phyloP scores from a whole-genome alignment of 2,797 vertebrate species.

The Neosalanx taihuensis region DNA sequence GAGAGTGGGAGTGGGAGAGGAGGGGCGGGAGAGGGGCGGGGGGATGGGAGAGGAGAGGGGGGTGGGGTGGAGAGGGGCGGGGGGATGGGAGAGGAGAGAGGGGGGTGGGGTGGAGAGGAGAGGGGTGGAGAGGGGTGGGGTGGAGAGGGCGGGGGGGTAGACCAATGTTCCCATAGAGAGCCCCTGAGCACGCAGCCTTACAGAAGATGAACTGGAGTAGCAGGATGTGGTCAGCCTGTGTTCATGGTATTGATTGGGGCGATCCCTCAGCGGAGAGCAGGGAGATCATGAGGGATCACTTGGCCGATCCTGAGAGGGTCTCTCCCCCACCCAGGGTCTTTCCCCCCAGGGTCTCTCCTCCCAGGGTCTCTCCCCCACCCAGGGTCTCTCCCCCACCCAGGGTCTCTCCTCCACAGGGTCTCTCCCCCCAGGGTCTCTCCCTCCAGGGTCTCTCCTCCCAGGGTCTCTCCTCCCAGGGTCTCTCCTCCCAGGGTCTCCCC shows the following conservation, averaged over 20 bases:
- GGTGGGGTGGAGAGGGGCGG: neutral
- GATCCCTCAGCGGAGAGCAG: conserved; percentile 57
- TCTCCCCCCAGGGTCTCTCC: too few relatives aligned
- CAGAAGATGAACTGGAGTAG: conserved; percentile 67
- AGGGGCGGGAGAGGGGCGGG: conserved; percentile 6
- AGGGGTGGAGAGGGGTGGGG: too few relatives aligned
- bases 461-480: too few relatives aligned
- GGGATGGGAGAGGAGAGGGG: neutral
- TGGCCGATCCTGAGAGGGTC: conserved; percentile 50
- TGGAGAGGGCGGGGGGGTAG: conserved; percentile 22
- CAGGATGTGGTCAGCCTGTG: conserved; percentile 72
- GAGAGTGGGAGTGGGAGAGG: too few relatives aligned
- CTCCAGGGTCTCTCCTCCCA: too few relatives aligned
- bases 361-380: too few relatives aligned
- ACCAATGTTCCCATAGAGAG: conserved; percentile 39
- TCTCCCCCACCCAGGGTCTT: too few relatives aligned
- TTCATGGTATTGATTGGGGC: conserved; percentile 72
- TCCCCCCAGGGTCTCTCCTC: too few relatives aligned
- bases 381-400: too few relatives aligned
- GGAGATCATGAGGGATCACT: conserved; percentile 69
- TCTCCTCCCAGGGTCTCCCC: too few relatives aligned
- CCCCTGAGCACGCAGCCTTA: conserved; percentile 35
- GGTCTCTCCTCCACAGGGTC: too few relatives aligned
- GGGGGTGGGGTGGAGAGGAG: too few relatives aligned
- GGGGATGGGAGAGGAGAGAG: conserved; percentile 27